These are phyloP conservation scores for Theretra japonica DNA, from an alignment of 2,888 invertebrate genomes.

Conservation along the genomic window DNA sequence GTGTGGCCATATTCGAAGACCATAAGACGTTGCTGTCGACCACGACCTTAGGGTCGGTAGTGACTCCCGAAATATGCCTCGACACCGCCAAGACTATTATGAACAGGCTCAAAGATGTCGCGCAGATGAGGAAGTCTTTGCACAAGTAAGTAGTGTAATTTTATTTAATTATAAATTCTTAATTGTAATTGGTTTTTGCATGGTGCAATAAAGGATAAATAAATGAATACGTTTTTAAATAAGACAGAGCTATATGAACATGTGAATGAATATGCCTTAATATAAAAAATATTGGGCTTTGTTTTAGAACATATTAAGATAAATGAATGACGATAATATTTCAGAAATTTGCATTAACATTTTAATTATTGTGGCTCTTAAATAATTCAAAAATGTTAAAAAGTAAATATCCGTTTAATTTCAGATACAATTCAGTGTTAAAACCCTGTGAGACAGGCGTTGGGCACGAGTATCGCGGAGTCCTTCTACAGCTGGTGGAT, in stretches of 20 bases:
- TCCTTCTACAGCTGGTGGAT: slow-evolving; percentile 85
- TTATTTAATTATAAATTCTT: too few relatives aligned
- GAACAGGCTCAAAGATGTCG: slow-evolving; percentile 64
- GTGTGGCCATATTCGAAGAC: slow-evolving; percentile 85
- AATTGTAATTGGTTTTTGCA: too few relatives aligned
- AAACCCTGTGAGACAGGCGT: slow-evolving; percentile 76
- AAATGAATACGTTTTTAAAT: too few relatives aligned
- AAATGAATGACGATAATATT: too few relatives aligned
- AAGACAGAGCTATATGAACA: too few relatives aligned
- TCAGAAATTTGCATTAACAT: too few relatives aligned
- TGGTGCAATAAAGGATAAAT: too few relatives aligned
- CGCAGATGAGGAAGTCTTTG: slow-evolving; percentile 69
- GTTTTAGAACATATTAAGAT: too few relatives aligned
- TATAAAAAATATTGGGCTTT: too few relatives aligned
- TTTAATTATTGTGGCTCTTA: too few relatives aligned
- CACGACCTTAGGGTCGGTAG: slow-evolving; percentile 43
- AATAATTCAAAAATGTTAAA: too few relatives aligned
- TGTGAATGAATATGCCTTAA: too few relatives aligned
- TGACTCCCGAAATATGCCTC: slow-evolving; percentile 64
- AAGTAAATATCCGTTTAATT: slow-evolving; percentile 27
- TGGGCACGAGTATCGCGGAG: slow-evolving; percentile 78
- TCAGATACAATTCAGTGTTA: slow-evolving; percentile 77
- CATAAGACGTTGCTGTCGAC: slow-evolving; percentile 59
- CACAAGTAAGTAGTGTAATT: slow-evolving; percentile 59
- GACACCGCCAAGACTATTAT: slow-evolving; percentile 61